Evolutionary conservation across 2,113 vertebrate species (phyloP).

Genomic region (Falcunculus frontatus): DNA sequence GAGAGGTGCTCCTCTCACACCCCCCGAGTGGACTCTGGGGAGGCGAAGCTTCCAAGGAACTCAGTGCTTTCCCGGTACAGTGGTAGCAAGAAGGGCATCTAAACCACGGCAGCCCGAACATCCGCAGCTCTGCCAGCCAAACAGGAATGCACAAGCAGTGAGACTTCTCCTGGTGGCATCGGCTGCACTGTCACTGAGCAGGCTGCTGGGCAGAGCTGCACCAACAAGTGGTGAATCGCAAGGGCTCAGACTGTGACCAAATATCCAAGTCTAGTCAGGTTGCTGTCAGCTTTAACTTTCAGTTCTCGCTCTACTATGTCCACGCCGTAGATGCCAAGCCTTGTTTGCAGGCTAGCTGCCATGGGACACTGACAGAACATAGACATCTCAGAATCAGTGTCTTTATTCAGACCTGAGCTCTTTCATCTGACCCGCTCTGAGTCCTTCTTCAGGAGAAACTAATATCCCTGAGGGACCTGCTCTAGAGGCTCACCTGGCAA

Average conservation of each 20-base stretch:
- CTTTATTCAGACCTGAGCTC: background rate
- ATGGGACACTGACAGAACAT: background rate
- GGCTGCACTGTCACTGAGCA: background rate
- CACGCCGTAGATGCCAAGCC: rapidly evolving
- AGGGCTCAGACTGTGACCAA: background rate
- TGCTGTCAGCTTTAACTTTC: background rate
- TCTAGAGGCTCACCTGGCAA: background rate
- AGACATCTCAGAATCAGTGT: background rate
- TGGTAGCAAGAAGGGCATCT: background rate
- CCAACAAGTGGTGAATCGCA: background rate
- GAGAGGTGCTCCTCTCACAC: rapidly evolving
- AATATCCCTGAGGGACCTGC: background rate
- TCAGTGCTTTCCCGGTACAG: background rate
- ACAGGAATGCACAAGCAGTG: background rate
- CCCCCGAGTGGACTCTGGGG: rapidly evolving
- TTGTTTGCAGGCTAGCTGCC: background rate
- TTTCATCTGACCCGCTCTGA: background rate
- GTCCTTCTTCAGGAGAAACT: background rate
- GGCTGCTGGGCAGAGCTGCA: background rate
- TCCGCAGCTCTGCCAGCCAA: background rate
- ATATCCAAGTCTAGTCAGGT: background rate
- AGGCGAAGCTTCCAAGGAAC: background rate
- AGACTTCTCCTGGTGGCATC: background rate
- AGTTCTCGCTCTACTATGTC: background rate
- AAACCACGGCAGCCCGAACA: background rate